Conservation (phyloP, 1,140 invertebrate genomes). For the Drosophila sp. region DNA sequence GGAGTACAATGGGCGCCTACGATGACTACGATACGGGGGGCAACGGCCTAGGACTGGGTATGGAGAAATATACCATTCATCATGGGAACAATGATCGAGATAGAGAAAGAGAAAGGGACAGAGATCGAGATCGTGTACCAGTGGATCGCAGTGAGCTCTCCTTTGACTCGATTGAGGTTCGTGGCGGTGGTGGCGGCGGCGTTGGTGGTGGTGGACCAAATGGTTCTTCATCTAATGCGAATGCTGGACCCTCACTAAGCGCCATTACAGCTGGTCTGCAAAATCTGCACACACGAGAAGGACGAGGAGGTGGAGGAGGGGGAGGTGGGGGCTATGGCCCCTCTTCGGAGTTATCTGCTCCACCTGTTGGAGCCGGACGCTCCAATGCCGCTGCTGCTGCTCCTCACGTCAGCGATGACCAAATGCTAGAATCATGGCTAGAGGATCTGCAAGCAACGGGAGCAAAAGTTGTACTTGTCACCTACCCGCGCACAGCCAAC, state of each 20-base stretch:
- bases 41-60: slow-evolving; percentile 55
- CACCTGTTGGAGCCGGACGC: slow-evolving; percentile 16
- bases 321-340: slow-evolving; percentile 31
- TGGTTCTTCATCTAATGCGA: slow-evolving; percentile 39
- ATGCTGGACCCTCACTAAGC: slow-evolving; percentile 55
- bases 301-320: slow-evolving; percentile 33
- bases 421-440: slow-evolving; percentile 86
- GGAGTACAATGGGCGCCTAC: slow-evolving; percentile 45
- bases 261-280: slow-evolving; percentile 74
- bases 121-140: slow-evolving; percentile 78
- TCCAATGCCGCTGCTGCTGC: slow-evolving; percentile 1
- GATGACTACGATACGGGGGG: slow-evolving; percentile 61
- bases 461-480: slow-evolving; percentile 95
- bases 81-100: slow-evolving; percentile 76
- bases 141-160: slow-evolving; percentile 88
- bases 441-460: slow-evolving; percentile 90
- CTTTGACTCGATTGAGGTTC: slow-evolving; percentile 88
- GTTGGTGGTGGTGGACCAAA: slow-evolving; percentile 29
- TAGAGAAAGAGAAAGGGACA: slow-evolving; percentile 53
- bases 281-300: slow-evolving; percentile 66
- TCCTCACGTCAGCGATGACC: slow-evolving; percentile 62
- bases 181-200: slow-evolving; percentile 48
- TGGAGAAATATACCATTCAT: slow-evolving; percentile 74
- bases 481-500: slow-evolving; percentile 97
- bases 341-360: slow-evolving; percentile 50